Evolutionary conservation across 2,113 vertebrate genomes (phyloP).

Genomic region (Lanius collurio): DNA sequence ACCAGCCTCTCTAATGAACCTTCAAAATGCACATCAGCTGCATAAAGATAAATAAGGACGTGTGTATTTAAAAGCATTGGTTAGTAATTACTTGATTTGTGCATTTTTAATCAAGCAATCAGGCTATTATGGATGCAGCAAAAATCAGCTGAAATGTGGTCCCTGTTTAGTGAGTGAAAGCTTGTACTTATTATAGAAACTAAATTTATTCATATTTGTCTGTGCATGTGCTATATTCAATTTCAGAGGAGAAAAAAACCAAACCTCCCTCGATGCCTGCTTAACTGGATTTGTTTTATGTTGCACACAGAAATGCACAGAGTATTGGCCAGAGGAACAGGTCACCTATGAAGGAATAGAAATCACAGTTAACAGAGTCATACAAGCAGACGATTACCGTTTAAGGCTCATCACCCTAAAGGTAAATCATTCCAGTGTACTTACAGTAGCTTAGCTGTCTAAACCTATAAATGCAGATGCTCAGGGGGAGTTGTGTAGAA

Average conservation of each 20-base stretch:
- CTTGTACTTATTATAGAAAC: slow-evolving; percentile 23
- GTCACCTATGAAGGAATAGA: slow-evolving; percentile 88
- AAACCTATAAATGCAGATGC: neutral
- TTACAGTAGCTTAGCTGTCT: neutral
- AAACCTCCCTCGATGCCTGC: neutral
- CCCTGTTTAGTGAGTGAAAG: neutral
- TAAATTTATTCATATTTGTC: slow-evolving; percentile 3
- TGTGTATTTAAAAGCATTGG: neutral
- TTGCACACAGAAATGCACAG: slow-evolving; percentile 90
- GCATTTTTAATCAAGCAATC: slow-evolving; percentile 17
- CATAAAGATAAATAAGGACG: neutral
- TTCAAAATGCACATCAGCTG: neutral
- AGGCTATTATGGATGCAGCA: neutral
- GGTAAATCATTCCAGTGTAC: slow-evolving; percentile 72
- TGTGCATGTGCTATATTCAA: neutral
- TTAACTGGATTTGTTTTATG: slow-evolving; percentile 53
- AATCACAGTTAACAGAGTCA: slow-evolving; percentile 86
- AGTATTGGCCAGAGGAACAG: slow-evolving; percentile 96
- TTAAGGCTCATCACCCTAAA: slow-evolving; percentile 92
- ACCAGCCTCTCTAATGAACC: neutral
- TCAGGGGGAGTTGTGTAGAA: neutral
- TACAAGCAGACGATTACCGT: slow-evolving; percentile 95
- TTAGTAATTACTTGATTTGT: slow-evolving; percentile 30
- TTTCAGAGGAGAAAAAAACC: neutral
- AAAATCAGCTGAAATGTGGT: slow-evolving; percentile 10